phyloP scores from a whole-genome alignment of 1,140 invertebrate genomes.

The Drosophila nigromelanica region DNA sequence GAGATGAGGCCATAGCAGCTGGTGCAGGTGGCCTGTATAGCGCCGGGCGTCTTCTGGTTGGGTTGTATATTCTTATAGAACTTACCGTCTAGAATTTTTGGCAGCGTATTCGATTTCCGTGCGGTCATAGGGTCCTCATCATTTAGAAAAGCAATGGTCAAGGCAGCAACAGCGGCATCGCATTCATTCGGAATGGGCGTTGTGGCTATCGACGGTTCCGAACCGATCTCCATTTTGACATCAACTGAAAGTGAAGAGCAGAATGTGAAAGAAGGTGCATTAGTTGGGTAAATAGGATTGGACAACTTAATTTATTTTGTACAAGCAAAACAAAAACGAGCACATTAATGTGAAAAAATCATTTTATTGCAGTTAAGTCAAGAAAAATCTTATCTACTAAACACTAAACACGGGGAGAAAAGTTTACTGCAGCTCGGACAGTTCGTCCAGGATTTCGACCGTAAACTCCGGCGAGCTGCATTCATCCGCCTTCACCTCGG shows the following conservation, averaged over 20 bases:
- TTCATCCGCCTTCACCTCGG: constrained; percentile 66
- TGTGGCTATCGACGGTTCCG: constrained; percentile 25
- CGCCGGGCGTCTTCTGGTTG: constrained; percentile 74
- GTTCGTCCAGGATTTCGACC: constrained; percentile 67
- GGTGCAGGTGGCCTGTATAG: constrained; percentile 80
- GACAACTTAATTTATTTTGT: background rate
- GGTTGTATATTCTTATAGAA: constrained; percentile 81
- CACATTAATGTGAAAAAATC: constrained; percentile 1
- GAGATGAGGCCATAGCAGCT: constrained; percentile 74
- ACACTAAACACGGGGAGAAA: background rate
- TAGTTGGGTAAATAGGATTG: background rate
- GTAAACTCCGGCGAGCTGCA: constrained; percentile 61
- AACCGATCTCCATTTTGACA: constrained; percentile 46
- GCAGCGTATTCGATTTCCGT: constrained; percentile 63
- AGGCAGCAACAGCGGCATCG: constrained; percentile 21
- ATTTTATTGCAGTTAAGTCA: constrained; percentile 47
- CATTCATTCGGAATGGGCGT: constrained; percentile 17
- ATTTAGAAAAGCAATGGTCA: constrained; percentile 43
- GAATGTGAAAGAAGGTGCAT: background rate
- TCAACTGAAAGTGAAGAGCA: constrained; percentile 40
- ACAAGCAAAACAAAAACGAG: background rate
- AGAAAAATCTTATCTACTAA: constrained; percentile 12
- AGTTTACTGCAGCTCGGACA: constrained; percentile 54
- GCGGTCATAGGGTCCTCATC: constrained; percentile 65
- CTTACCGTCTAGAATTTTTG: constrained; percentile 80